Percentiles rank a stretch among this genome's conserved stretches.
Conservation (phyloP, 2,888 invertebrate genomes). For the Hyles lineata region DNA sequence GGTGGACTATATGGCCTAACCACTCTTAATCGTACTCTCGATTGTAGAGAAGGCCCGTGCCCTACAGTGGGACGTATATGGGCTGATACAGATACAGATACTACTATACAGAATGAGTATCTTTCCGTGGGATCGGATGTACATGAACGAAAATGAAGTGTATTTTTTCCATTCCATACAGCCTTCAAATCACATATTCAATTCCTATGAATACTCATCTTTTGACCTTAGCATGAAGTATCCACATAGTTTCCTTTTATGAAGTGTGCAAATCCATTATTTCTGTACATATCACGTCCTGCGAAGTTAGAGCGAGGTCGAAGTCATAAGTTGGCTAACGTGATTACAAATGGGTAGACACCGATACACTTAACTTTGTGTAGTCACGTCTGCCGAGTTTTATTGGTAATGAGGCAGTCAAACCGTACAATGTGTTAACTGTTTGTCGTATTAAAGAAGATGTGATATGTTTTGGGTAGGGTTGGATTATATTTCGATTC, state of each 20-base stretch:
- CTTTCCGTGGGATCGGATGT: too few species aligned
- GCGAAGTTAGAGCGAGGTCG: constrained; percentile 3
- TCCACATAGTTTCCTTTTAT: background rate
- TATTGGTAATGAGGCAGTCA: background rate
- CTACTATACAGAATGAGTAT: too few species aligned
- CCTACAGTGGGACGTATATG: too few species aligned
- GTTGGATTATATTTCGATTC: too few species aligned
- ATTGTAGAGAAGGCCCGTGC: too few species aligned
- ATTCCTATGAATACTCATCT: background rate
- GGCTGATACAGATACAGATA: too few species aligned
- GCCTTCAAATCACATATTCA: background rate
- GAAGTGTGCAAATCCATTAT: background rate
- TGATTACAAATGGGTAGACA: constrained; percentile 33
- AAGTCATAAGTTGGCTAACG: constrained; percentile 12
- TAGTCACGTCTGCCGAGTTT: constrained; percentile 46
- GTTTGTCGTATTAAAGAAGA: background rate
- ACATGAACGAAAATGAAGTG: too few species aligned
- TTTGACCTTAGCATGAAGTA: background rate
- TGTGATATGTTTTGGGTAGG: background rate
- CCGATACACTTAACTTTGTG: constrained; percentile 43
- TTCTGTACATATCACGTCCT: background rate
- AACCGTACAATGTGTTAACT: background rate
- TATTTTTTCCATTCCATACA: too few species aligned
- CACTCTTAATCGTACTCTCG: too few species aligned
- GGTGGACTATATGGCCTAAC: too few species aligned